Evolutionary conservation across 1,140 invertebrate species (phyloP), one percentile per base, ranked within the genome.

Genomic region (Ericerus pela): DNA sequence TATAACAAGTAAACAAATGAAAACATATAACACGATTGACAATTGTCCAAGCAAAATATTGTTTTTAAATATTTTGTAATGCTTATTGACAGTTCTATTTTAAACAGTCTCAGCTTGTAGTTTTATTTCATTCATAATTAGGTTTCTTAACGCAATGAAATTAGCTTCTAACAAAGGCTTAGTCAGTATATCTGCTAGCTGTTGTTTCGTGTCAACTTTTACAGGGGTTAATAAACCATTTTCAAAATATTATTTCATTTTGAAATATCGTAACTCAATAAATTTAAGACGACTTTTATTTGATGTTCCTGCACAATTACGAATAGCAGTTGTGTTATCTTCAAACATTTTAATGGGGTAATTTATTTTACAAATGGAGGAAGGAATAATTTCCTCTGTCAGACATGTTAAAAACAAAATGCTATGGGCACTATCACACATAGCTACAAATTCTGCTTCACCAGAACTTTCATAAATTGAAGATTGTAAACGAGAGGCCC

Each of bases 271-370:
- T 10, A 68, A 51, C 60, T 67, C 65, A 38, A 68, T 66, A 55
- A 68, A 65, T 56, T 69, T 70, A 20, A 60, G 65, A 43, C 63
- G 36, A 27, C 55, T 59, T 43, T 68, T 63, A 37, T 64, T 65
- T 54, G 67, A 61, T 5, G 65, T 63, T 61, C 69, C 70, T 55
- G 66, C 64, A 52, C 62, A 62, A 56, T 72, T 53, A 26, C 63
- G 59, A n/a, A 73, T 68, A 11, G 60, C 51, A 20, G 53, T 26
- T 22, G 59, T 38, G 38, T 59, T 61, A 37, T 61, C 60, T 6
- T 51, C 55, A 55, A 41, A 37, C 11, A 60, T 28, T 31, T n/a
- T 52, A 3, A 53, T 24, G 1, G 37, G 31, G 1, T 58, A 43
- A 33, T 52, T 8, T 24, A 47, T 53, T n/a, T n/a, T n/a, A n/a